A percentile compares a stretch with the other conserved stretches of the same genome.
Conservation (phyloP, 2,113 vertebrate species). For the Oncorhynchus tshawytscha region DNA sequence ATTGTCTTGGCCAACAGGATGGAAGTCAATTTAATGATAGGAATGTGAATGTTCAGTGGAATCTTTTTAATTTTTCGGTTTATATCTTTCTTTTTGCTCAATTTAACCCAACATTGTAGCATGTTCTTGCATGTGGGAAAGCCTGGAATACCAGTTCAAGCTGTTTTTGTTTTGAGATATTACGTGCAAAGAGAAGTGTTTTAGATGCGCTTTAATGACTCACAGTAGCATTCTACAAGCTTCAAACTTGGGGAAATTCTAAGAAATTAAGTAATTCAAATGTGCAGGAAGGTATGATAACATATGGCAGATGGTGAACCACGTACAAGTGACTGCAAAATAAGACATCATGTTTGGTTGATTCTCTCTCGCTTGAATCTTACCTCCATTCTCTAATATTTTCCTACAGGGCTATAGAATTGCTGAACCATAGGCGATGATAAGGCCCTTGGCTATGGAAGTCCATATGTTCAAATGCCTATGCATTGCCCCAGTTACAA, state of each 20-base stretch:
- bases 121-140: too few species aligned
- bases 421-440: not conserved
- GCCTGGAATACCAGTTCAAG: too few species aligned
- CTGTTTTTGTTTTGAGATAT: too few species aligned
- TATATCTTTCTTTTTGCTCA: too few species aligned
- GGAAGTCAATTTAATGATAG: too few species aligned
- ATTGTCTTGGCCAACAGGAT: too few species aligned
- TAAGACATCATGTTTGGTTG: not conserved
- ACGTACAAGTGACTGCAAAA: not conserved
- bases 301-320: not conserved
- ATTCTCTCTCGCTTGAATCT: not conserved
- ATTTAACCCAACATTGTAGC: too few species aligned
- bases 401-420: not conserved
- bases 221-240: not conserved
- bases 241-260: not conserved
- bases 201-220: too few species aligned
- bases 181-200: too few species aligned
- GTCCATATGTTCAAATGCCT: not conserved
- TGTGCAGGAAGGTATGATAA: not conserved
- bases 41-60: too few species aligned
- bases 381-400: not conserved
- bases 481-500: not conserved
- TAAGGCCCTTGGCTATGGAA: not conserved
- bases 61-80: too few species aligned
- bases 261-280: too few species aligned